Evolutionary conservation across 2,113 vertebrate species (phyloP).

Genomic region (Spilogale gracilis): DNA sequence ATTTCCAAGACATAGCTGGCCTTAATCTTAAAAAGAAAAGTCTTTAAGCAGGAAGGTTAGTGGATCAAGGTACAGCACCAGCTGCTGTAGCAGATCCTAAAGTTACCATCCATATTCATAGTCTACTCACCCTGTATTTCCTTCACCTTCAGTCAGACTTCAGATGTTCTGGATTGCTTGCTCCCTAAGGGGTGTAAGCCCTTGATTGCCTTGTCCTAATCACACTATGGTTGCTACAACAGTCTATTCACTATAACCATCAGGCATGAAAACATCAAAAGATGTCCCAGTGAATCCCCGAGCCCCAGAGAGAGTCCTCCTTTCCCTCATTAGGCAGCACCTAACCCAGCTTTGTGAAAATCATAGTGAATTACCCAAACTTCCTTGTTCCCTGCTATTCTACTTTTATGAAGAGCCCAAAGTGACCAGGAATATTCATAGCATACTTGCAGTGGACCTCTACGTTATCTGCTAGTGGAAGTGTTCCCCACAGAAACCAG

Average conservation of each 20-base stretch:
- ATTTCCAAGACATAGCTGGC: neutral
- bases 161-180: neutral
- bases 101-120: neutral
- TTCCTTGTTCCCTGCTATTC: neutral
- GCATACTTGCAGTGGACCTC: neutral
- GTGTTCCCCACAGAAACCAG: neutral
- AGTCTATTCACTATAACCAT: neutral
- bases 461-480: neutral
- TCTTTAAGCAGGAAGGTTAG: neutral
- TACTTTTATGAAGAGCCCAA: neutral
- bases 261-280: neutral
- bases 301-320: neutral
- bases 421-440: neutral
- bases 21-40: neutral
- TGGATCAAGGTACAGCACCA: neutral
- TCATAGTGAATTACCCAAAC: fast-evolving
- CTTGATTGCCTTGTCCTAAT: neutral
- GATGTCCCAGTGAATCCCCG: neutral
- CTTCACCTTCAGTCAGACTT: neutral
- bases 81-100: neutral
- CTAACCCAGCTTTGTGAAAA: neutral
- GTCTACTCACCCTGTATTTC: neutral
- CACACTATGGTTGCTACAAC: neutral
- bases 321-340: neutral
- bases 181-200: neutral